Base-by-base conservation (phyloP, 2,888 invertebrate species). In the Limenitis arthemis region DNA sequence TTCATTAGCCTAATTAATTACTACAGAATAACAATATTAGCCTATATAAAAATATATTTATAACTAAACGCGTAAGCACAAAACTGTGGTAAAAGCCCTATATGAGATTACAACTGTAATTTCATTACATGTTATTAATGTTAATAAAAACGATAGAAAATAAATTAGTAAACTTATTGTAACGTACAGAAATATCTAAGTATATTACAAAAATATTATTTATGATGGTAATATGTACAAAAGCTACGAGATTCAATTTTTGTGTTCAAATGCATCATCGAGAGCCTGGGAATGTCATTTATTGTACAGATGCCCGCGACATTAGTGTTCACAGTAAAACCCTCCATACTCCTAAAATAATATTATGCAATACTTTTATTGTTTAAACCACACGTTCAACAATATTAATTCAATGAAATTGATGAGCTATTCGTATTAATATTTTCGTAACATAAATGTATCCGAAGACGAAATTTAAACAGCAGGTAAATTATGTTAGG, bases 11-110 rank as follows among this genome's bases (percentile, higher is more conserved):
- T 80, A 78, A 55, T 61, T 42, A 56, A 63, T 68, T 46, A 58
- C 53, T 54, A 54, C 70, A 58, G 61, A 67, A 68, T 70, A 75
- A 78, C 74, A 79, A 75, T 72, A 73, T 70, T 64, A 65, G 66
- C 73, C 78, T 80, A 82, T 78, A 77, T 76, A 79, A 81, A 83
- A 81, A 82, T 82, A 81, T 76, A 79, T 75, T 70, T 76, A 76
- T 75, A 61, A 65, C 63, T 68, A 65, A 65, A 65, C 65, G 60
- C 63, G 62, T 36, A 49, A 42, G 36, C 46, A 38, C 41, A 38
- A 32, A 46, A 49, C 29, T 8, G 41, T 43, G 30, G 36, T n/a
- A 9, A 9, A 49, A 44, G 39, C 31, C 29, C 34, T 40, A 50
- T 38, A 44, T 47, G 56, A 57, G 56, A 57, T 52, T 57, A 57